Evolutionary conservation across 2,113 vertebrate genomes (phyloP).

Genomic region (Tonatia bakeri): DNA sequence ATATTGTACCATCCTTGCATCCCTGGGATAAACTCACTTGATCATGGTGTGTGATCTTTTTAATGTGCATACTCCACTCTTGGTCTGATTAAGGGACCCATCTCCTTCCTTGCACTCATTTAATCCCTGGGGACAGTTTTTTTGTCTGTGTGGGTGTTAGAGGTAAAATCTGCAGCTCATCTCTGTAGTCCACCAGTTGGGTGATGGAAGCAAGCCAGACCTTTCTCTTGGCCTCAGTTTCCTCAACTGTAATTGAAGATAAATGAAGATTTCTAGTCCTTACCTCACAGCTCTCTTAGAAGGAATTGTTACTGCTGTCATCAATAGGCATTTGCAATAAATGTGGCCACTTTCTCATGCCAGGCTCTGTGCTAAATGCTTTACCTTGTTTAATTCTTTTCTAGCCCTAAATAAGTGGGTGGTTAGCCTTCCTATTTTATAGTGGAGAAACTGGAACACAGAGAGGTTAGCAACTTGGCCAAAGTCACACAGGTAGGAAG

Average conservation of each 20-base stretch:
- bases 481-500: not conserved
- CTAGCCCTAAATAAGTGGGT: not conserved
- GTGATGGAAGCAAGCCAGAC: not conserved
- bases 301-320: not conserved
- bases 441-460: not conserved
- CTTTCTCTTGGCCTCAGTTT: not conserved
- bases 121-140: not conserved
- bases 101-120: not conserved
- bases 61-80: not conserved
- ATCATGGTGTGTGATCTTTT: too few relatives aligned
- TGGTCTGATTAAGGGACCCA: too few relatives aligned
- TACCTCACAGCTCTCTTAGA: not conserved
- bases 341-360: not conserved
- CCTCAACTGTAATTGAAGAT: not conserved
- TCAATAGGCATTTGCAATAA: not conserved
- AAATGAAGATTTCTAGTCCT: not conserved
- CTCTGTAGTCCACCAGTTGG: not conserved
- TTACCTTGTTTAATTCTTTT: not conserved
- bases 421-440: not conserved
- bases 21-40: too few relatives aligned
- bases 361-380: not conserved
- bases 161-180: not conserved
- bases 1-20: too few relatives aligned
- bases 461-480: not conserved
- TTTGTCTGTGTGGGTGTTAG: not conserved